Base-by-base conservation (phyloP, 1,140 invertebrate species). In the Bactericera cockerelli region DNA sequence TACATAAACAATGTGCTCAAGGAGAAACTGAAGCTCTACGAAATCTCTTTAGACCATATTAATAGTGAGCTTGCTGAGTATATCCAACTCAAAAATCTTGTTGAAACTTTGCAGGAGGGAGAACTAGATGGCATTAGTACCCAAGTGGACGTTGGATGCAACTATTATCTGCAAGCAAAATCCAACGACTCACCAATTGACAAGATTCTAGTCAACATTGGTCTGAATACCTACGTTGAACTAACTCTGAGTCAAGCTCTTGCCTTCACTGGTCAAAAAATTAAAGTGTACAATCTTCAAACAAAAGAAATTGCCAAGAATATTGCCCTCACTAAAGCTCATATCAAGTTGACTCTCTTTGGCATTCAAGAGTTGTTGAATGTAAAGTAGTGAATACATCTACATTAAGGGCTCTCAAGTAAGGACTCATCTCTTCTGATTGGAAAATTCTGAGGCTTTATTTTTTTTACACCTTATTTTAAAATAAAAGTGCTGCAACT, bases 291-390 rank as follows among this genome's bases (percentile, higher is more conserved):
- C 11, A 80, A 83, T 59, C 72, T 70, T n/a, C 75, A 81, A 65
- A 75, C 79, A 8, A 73, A 76, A 21, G 76, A 80, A 64, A 67
- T 87, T 14, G 73, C 77, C 4, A 76, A 80, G 53, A 77, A 84
- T 64, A 80, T 83, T 60, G 75, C 81, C 1, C 76, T 78, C 63
- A 82, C 82, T 0, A 87, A 87, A 64, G 81, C 86, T 8, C 79
- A 88, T 65, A 90, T 92, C 59, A 89, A 89, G 69, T 69, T 89
- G 62, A 79, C 87, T 60, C 70, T 87, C 13, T 72, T 84, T 64
- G 76, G 77, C 8, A 77, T 87, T 19, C 71, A 72, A 54, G 78
- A 84, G 63, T 67, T 84, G 22, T 19, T 22, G 42, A 31, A 31
- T 31, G 28, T 31, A 31, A 31, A 31, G 28, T 31, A 31, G 28